Base-by-base conservation (phyloP, 2,888 invertebrate genomes). In the Metalampra italica region DNA sequence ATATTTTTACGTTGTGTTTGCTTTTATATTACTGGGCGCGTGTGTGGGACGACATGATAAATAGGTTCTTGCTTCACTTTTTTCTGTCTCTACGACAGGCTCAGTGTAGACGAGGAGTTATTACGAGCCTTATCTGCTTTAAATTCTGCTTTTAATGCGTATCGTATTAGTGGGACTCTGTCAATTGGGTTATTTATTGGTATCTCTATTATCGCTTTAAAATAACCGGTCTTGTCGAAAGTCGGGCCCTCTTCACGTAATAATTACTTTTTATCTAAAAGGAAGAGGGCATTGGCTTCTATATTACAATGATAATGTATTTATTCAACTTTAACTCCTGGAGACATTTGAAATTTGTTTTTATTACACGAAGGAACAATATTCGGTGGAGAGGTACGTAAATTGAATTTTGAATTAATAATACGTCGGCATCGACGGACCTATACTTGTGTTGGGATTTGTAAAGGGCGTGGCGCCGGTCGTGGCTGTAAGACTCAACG, bases 401-500 rank as follows among this genome's bases (percentile, higher is more conserved):
- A 55, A 57, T 63, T 57, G 53, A 57, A 60, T 55, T 50, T 54
- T 59, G 47, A 59, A 60, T 56, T 51, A 59, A 55, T 54, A 56
- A 59, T 62, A 53, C 54, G 52, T 50, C 50, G 54, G 56, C 32
- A 14, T 29, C 64, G 71, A 68, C 63, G 75, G 68, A 75, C 69
- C 74, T 71, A 66, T 70, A 55, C 60, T 71, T 71, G 67, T 72
- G 67, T 72, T 66, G 78, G 82, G 77, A 74, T 74, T 71, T 66
- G 66, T 68, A 62, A 60, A 66, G 75, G 78, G 70, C 71, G 66
- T 62, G 69, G 67, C 70, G 64, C 64, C 72, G 62, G 68, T 67
- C 70, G 72, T 73, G 75, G 75, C 71, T 80, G 86, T 87, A 88
- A 89, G 82, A 85, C 82, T 84, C 88, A 87, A 87, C 83, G 88